Evolutionary conservation across 2,888 invertebrate species (phyloP).

Genomic region (Drosophila merina): DNA sequence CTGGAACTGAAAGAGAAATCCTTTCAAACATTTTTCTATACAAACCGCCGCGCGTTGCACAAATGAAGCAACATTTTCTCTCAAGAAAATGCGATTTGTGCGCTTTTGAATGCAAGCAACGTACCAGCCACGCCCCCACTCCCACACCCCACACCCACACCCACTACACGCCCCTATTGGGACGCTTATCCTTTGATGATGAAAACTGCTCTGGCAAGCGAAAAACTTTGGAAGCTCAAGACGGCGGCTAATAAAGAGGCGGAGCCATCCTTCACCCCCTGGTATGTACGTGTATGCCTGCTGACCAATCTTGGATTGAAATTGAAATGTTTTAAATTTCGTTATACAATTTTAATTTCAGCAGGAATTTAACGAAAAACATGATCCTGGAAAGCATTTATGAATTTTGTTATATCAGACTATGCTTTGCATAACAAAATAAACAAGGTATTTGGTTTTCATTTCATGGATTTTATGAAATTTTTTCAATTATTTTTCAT

Average conservation of each 20-base stretch:
- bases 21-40: conserved; percentile 73
- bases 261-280: conserved; percentile 5
- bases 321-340: conserved; percentile 37
- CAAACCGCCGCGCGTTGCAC: conserved; percentile 69
- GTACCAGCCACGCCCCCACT: conserved; percentile 50
- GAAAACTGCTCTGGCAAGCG: conserved; percentile 70
- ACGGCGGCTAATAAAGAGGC: conserved; percentile 55
- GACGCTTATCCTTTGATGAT: conserved; percentile 67
- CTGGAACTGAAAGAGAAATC: conserved; percentile 39
- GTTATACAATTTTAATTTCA: conserved; percentile 11
- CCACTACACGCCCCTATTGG: conserved; percentile 22
- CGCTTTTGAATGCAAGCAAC: conserved; percentile 75
- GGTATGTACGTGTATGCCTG: conserved; percentile 34
- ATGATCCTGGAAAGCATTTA: background rate
- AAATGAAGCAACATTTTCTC: conserved; percentile 79
- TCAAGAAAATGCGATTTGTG: conserved; percentile 77
- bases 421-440: background rate
- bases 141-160: background rate
- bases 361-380: background rate
- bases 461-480: background rate
- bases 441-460: background rate
- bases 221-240: conserved; percentile 51
- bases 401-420: background rate
- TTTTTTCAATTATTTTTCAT: background rate
- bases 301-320: conserved; percentile 57